Evolutionary conservation across 2,888 invertebrate species (phyloP), one percentile per base, ranked within the genome.

Genomic region (Euzetes globulus): DNA sequence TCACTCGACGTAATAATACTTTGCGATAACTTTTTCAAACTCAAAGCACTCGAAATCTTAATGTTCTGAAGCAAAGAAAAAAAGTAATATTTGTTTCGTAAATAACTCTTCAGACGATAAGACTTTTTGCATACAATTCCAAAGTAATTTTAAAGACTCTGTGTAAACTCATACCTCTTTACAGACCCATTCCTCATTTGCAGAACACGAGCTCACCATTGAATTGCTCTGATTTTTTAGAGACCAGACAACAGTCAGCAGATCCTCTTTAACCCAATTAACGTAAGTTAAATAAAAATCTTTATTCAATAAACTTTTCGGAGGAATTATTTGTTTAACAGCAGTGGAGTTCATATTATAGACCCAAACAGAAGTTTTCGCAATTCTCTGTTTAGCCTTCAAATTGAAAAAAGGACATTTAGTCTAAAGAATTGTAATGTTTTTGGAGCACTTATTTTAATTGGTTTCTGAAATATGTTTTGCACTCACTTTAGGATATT

Each of bases 201-300:
- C n/a, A n/a, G 68, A 72, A 52, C 76, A 76, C 13, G 27, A 19
- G 37, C 55, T 50, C 2, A 76, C 15, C 2, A 76, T 33, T 15
- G 76, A 71, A 58, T 65, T 50, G 37, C 41, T 72, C 58, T 75
- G 76, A 55, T 55, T 65, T 45, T 72, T 72, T 27, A 68, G 47
- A n/a, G 76, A 72, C 76, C 76, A 76, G 13, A 72, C 15, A 27
- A 76, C 75, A 17, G 70, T 65, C 29, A 76, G 15, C n/a, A 19
- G 13, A 72, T 72, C 65, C 13, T 72, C 19, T 22, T 27, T 37
- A 45, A 50, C 13, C 76, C 76, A 76, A 63, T 72, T 25, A 45
- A 76, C 76, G 60, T 72, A 65, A 37, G 70, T 68, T 15, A 76
- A 22, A 47, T 76, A 76, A 55, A 75, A 71, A 47, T 73, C 73